These are phyloP conservation scores for Cassiopea andromeda DNA, from an alignment of 30 jellyfish, hydroid and myxozoan species.

Conservation along the genomic window DNA sequence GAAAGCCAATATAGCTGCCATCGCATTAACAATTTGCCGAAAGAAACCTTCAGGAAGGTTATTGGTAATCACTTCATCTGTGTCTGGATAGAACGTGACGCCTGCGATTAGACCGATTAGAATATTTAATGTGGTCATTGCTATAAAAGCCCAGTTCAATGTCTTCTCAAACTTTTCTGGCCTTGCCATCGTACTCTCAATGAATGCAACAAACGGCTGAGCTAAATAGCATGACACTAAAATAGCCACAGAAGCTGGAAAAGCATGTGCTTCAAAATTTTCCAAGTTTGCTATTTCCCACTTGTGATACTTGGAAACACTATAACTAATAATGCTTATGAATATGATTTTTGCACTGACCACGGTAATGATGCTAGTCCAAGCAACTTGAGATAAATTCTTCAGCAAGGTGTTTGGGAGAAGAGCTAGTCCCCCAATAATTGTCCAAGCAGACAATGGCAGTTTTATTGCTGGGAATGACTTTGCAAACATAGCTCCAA, in stretches of 20 bases:
- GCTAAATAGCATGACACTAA: slow-evolving; percentile 91
- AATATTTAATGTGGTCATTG: slow-evolving; percentile 83
- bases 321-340: slow-evolving; percentile 74
- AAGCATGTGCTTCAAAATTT: slow-evolving; percentile 78
- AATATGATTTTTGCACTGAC: slow-evolving; percentile 87
- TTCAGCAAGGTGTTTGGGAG: slow-evolving; percentile 84
- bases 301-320: slow-evolving; percentile 68
- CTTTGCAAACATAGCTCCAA: slow-evolving; percentile 90
- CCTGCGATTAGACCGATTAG: slow-evolving; percentile 84
- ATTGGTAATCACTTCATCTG: slow-evolving; percentile 92
- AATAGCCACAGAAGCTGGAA: slow-evolving; percentile 91
- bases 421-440: slow-evolving; percentile 88
- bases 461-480: slow-evolving; percentile 82
- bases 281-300: slow-evolving; percentile 81
- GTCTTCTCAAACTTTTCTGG: slow-evolving; percentile 92
- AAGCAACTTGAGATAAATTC: slow-evolving; percentile 92
- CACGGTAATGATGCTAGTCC: slow-evolving; percentile 95
- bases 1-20: slow-evolving; percentile 93
- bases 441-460: slow-evolving; percentile 90
- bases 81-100: slow-evolving; percentile 89
- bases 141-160: slow-evolving; percentile 79
- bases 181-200: slow-evolving; percentile 87
- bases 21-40: slow-evolving; percentile 89
- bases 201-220: slow-evolving; percentile 95
- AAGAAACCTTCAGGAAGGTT: slow-evolving; percentile 89